These are phyloP conservation scores for Macroramphosus scolopax DNA, from an alignment of 2,797 vertebrate genomes.

Conservation along the genomic window DNA sequence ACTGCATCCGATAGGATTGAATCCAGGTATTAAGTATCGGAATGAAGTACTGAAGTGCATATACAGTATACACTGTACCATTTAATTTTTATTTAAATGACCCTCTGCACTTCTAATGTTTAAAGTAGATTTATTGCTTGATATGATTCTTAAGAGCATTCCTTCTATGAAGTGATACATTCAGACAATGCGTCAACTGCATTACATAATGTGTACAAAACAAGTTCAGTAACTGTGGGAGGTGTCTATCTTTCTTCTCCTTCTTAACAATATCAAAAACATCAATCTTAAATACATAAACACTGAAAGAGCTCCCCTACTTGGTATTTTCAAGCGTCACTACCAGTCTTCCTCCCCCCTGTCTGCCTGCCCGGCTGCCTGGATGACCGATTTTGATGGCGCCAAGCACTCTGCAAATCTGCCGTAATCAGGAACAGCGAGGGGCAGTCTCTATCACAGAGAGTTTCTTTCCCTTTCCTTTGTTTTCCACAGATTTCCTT, in stretches of 20 bases:
- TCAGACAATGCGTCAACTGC: constrained; percentile 8
- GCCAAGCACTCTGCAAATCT: constrained; percentile 75
- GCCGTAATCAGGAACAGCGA: constrained; percentile 80
- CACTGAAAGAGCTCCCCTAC: constrained; percentile 58
- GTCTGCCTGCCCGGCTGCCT: constrained; percentile 76
- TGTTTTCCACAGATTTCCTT: constrained; percentile 86
- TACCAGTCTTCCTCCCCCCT: constrained; percentile 70
- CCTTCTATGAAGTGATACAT: not conserved
- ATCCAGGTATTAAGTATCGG: constrained; percentile 1
- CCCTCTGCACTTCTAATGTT: not conserved
- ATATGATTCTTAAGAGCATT: constrained; percentile 5
- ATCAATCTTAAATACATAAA: constrained; percentile 79
- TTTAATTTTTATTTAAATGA: not conserved
- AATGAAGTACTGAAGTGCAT: not conserved
- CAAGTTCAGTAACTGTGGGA: constrained; percentile 53
- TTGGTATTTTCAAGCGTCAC: constrained; percentile 75
- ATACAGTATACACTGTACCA: not conserved
- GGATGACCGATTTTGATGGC: constrained; percentile 79
- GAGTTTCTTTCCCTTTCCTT: constrained; percentile 85
- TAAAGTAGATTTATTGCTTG: not conserved
- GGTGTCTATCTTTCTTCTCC: constrained; percentile 61
- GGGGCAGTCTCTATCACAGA: constrained; percentile 80
- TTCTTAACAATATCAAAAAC: constrained; percentile 72
- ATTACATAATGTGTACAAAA: constrained; percentile 56
- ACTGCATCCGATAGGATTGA: not conserved